Percentiles rank a stretch among this genome's conserved stretches.
phyloP scores from a whole-genome alignment of 2,888 invertebrate genomes.

The Amblyjoppa proteus region DNA sequence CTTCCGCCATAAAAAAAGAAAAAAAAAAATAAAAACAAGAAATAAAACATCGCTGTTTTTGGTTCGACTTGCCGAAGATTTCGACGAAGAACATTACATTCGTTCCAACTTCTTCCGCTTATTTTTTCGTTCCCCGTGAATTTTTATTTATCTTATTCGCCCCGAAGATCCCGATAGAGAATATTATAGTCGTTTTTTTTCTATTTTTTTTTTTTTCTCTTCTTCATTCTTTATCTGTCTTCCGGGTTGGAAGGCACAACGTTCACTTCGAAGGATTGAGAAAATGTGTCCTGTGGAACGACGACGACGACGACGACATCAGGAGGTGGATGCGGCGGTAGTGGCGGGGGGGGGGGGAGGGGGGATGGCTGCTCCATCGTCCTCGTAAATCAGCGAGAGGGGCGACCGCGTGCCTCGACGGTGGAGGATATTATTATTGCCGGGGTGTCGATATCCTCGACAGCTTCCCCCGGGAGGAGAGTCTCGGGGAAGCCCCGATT shows the following conservation, averaged over 20 bases:
- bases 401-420: constrained; percentile 3
- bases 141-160: neutral
- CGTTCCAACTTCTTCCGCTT: neutral
- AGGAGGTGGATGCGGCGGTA: neutral
- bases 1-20: neutral
- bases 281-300: constrained; percentile 27
- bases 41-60: neutral
- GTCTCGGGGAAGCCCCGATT: constrained; percentile 51
- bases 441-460: constrained; percentile 67
- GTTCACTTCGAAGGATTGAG: constrained; percentile 21
- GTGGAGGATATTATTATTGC: constrained; percentile 67
- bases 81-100: neutral
- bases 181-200: neutral
- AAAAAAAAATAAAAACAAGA: neutral
- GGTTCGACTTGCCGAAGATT: neutral
- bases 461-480: constrained; percentile 40
- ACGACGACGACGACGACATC: constrained; percentile 31
- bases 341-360: neutral
- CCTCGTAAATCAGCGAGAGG: constrained; percentile 58
- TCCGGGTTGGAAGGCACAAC: constrained; percentile 22
- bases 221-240: constrained; percentile 2
- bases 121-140: neutral
- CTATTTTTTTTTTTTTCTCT: neutral
- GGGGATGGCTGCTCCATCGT: constrained; percentile 44
- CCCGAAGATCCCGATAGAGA: neutral